Conservation (phyloP, 2,113 vertebrate genomes). For the Hydropotes inermis region DNA sequence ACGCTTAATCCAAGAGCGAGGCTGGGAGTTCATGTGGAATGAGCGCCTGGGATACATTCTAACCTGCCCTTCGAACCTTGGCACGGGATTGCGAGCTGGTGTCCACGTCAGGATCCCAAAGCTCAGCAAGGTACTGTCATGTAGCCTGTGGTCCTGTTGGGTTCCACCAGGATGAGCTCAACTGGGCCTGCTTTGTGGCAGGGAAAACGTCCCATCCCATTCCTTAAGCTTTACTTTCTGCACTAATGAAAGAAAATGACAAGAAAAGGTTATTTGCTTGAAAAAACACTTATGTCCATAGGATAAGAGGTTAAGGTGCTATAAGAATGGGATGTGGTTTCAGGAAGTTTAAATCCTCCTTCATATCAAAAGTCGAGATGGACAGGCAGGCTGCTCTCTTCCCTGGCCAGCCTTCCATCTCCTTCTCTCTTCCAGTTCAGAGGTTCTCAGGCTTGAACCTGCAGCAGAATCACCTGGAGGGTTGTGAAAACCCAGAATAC, state of each 20-base stretch:
- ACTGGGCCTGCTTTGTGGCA: neutral
- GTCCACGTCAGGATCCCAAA: slow-evolving; percentile 90
- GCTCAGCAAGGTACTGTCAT: slow-evolving; percentile 86
- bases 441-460: neutral
- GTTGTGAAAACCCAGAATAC: neutral
- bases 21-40: slow-evolving; percentile 98
- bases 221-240: neutral
- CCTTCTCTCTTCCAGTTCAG: neutral
- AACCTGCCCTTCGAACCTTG: slow-evolving; percentile 94
- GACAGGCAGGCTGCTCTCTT: neutral
- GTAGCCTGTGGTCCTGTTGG: neutral
- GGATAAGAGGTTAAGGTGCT: neutral
- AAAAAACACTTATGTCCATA: neutral
- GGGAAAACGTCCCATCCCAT: neutral
- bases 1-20: slow-evolving; percentile 89
- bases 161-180: neutral
- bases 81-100: slow-evolving; percentile 91
- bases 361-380: neutral
- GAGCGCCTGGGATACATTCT: slow-evolving; percentile 91
- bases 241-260: neutral
- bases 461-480: neutral
- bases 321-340: neutral
- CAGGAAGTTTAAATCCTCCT: neutral
- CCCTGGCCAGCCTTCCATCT: neutral
- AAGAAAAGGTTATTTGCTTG: neutral